Evolutionary conservation across 2,113 vertebrate genomes (phyloP), one percentile per base, ranked within the genome.

Genomic region (Microtus oregoni): DNA sequence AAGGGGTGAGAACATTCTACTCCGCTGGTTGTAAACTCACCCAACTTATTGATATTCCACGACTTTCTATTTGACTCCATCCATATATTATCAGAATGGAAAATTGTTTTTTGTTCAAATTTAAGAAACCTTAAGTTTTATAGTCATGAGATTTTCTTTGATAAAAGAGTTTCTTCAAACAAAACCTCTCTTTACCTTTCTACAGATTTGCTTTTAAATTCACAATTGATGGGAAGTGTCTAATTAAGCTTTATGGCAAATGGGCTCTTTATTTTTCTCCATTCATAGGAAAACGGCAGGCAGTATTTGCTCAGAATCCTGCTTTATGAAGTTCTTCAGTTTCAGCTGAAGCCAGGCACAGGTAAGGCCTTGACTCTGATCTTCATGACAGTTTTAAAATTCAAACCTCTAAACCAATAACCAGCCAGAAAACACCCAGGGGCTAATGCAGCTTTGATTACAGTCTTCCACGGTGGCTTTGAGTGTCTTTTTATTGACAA

Each of bases 361-460:
- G 1, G 35, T 76, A 50, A 87, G 11, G n/a, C 13, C n/a, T 81
- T 88, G 38, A 88, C 17, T 87, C 35, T 72, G 19, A 79, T 79
- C 28, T 82, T 50, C 12, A 38, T 78, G 17, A 8, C 47, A 55
- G 32, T n/a, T 70, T 89, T 89, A 88, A 90, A 92, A 85, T 78
- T 28, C 38, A 94, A 76, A 44, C 14, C 24, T n/a, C 32, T 83
- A 76, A 92, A 52, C 26, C 50, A n/a, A 76, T 24, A 85, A 85
- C 13, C 41, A 90, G 14, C 81, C 20, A 87, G 92, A 96, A 76
- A 76, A 88, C 14, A 86, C 15, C 11, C 22, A 68, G 35, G 44
- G 13, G 4, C 5, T 75, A 87, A 94, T 38, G 3, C 24, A 70
- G 55, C 38, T 94, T 94, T 91, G 91, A 92, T 89, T 94, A 5